These are phyloP conservation scores for Phylloscopus whistleri DNA, from an alignment of 2,113 vertebrate genomes.

Conservation along the genomic window DNA sequence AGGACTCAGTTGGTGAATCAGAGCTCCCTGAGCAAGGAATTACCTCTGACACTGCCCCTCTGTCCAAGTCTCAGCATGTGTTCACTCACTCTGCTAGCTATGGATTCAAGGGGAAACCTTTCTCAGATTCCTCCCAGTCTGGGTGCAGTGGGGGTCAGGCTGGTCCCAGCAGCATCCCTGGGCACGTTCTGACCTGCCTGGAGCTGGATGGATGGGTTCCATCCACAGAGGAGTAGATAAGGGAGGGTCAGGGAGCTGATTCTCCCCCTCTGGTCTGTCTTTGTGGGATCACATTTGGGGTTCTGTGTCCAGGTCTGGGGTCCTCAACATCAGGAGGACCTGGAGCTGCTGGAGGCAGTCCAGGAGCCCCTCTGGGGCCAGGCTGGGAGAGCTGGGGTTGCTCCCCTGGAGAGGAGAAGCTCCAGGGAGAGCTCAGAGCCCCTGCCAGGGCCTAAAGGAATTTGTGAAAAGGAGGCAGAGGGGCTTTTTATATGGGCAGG, in stretches of 20 bases:
- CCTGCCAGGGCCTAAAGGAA: fast-evolving
- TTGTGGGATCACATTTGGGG: neutral
- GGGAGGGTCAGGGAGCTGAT: neutral
- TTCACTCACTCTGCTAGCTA: neutral
- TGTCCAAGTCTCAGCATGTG: neutral
- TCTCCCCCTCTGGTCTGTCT: neutral
- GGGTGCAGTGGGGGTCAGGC: neutral
- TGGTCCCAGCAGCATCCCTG: neutral
- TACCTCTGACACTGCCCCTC: neutral
- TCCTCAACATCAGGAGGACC: neutral
- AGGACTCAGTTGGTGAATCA: neutral
- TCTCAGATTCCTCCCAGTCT: neutral
- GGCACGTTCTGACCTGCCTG: neutral
- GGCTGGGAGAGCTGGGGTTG: neutral
- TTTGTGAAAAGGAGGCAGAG: neutral
- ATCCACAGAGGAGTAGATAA: neutral
- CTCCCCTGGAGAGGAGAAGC: neutral
- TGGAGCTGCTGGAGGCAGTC: fast-evolving
- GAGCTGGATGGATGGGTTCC: neutral
- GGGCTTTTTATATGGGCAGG: neutral
- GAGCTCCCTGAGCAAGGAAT: neutral
- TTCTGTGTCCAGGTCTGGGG: neutral
- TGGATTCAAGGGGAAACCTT: neutral
- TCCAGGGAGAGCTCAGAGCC: neutral
- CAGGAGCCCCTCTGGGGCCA: neutral